phyloP scores from a whole-genome alignment of 1,140 invertebrate species.

The Pomacea maculata region DNA sequence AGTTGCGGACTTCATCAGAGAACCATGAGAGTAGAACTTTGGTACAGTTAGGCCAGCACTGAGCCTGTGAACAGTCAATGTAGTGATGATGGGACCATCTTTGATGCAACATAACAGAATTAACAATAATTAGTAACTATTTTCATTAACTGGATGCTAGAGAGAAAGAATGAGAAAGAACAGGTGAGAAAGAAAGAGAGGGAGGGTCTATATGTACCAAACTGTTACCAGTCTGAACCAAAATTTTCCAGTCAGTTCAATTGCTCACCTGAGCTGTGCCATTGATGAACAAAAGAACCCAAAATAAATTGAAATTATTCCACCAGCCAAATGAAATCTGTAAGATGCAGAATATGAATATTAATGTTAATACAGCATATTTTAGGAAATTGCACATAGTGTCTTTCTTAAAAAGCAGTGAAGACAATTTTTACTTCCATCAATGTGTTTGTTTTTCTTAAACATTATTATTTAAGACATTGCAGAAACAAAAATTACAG shows the following conservation, averaged over 20 bases:
- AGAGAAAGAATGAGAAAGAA: not conserved
- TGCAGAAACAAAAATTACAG: not conserved
- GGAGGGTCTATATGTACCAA: not conserved
- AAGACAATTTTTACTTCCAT: not conserved
- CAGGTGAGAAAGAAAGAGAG: not conserved
- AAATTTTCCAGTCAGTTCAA: not conserved
- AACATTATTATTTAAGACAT: not conserved
- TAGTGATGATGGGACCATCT: not conserved
- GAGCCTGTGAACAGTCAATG: conserved; percentile 44
- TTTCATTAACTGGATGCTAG: not conserved
- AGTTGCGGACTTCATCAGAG: conserved; percentile 64
- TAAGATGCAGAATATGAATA: conserved; percentile 35
- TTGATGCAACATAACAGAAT: not conserved
- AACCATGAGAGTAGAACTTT: conserved; percentile 68
- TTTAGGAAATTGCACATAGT: not conserved
- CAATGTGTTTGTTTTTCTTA: not conserved
- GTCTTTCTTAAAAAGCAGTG: not conserved
- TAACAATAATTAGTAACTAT: not conserved
- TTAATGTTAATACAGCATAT: conserved; percentile 13
- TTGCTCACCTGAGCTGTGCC: conserved; percentile 66
- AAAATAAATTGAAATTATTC: conserved; percentile 60
- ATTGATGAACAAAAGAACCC: conserved; percentile 66
- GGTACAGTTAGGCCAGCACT: conserved; percentile 68
- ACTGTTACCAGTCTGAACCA: not conserved
- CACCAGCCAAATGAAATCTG: conserved; percentile 65